These are phyloP conservation scores for Drosophila repletoides DNA, from an alignment of 1,140 invertebrate genomes.

Conservation along the genomic window DNA sequence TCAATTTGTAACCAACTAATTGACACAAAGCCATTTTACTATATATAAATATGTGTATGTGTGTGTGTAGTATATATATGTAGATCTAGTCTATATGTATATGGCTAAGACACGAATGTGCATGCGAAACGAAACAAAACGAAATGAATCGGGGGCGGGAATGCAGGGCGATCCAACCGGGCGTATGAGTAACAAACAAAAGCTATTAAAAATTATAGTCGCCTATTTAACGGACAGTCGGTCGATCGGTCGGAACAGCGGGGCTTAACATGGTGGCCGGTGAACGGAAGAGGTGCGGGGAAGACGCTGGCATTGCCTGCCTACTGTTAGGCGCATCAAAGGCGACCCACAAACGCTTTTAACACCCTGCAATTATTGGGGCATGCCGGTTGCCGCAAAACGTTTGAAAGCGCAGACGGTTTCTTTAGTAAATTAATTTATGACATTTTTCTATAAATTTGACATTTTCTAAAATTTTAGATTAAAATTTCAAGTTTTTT, in stretches of 20 bases:
- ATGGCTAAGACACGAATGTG: slow-evolving; percentile 27
- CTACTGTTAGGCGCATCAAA: slow-evolving; percentile 53
- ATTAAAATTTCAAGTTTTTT: too few relatives aligned
- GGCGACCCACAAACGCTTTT: slow-evolving; percentile 40
- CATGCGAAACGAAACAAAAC: slow-evolving; percentile 20
- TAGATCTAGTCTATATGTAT: slow-evolving; percentile 11
- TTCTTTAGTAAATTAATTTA: too few relatives aligned
- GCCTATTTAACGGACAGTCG: slow-evolving; percentile 40
- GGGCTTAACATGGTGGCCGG: not conserved
- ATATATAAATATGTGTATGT: not conserved
- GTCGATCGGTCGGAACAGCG: not conserved
- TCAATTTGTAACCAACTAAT: slow-evolving; percentile 68
- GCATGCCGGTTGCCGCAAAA: not conserved
- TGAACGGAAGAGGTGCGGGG: not conserved
- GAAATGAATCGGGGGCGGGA: not conserved
- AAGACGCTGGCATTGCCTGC: slow-evolving; percentile 10
- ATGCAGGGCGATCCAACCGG: slow-evolving; percentile 1
- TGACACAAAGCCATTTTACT: slow-evolving; percentile 62
- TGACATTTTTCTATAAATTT: not conserved
- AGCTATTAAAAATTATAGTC: slow-evolving; percentile 63
- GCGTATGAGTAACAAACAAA: slow-evolving; percentile 64
- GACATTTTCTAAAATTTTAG: too few relatives aligned
- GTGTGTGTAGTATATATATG: not conserved
- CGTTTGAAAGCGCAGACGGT: not conserved
- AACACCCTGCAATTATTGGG: slow-evolving; percentile 18